These are phyloP conservation scores for Pseudoatta argentina DNA, from an alignment of 1,140 invertebrate genomes.

Conservation along the genomic window DNA sequence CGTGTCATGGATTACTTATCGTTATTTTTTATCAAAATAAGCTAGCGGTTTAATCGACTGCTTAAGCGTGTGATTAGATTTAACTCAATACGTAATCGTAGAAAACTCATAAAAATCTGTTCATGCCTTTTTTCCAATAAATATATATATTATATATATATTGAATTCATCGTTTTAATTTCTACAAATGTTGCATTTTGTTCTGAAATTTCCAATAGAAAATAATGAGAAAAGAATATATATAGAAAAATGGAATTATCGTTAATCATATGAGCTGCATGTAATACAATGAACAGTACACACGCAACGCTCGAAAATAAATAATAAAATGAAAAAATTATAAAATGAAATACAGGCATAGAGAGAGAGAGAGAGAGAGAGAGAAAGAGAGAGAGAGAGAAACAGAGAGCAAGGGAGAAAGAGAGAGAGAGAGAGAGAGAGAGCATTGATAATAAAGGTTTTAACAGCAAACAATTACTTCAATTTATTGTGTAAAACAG, in stretches of 20 bases:
- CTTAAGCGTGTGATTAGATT: not conserved
- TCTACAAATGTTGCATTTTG: not conserved
- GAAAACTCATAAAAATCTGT: not conserved
- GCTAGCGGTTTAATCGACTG: not conserved
- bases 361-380: not conserved
- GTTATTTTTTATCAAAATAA: constrained; percentile 16
- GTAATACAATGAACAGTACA: constrained; percentile 10
- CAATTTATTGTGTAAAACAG: constrained; percentile 5
- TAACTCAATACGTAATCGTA: not conserved
- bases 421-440: not conserved
- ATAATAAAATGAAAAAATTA: not conserved
- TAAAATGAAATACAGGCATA: not conserved
- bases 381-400: not conserved
- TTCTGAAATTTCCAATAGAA: not conserved
- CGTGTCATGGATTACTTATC: constrained; percentile 20
- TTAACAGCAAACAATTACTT: constrained; percentile 5
- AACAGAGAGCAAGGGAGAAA: too few species aligned
- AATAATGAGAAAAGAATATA: constrained; percentile 6
- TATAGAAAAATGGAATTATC: not conserved
- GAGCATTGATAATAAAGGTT: not conserved
- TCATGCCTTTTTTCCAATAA: not conserved
- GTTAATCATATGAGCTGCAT: constrained; percentile 11
- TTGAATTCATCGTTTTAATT: constrained; percentile 23
- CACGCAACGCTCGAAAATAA: not conserved
- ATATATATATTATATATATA: not conserved